These are phyloP conservation scores for Melanaphis sacchari DNA, from an alignment of 1,140 invertebrate species.

Conservation along the genomic window DNA sequence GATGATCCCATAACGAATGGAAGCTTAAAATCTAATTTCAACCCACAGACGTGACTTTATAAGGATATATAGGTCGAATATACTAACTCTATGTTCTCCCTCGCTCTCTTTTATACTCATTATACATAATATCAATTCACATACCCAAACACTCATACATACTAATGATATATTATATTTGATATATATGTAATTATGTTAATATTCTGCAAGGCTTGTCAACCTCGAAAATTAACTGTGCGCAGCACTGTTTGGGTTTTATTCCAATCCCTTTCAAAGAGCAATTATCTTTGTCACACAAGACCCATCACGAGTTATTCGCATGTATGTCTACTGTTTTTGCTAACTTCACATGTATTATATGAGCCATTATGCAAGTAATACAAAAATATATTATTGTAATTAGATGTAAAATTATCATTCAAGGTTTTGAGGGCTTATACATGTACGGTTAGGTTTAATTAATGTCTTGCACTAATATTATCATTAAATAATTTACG, in stretches of 20 bases:
- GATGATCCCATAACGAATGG: slow-evolving; percentile 40
- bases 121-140: not conserved
- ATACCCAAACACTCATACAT: not conserved
- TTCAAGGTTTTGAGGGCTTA: not conserved
- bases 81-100: not conserved
- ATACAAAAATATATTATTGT: slow-evolving; percentile 4
- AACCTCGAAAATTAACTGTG: not conserved
- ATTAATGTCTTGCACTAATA: not conserved
- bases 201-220: not conserved
- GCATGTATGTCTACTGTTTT: not conserved
- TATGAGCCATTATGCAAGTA: not conserved
- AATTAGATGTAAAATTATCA: not conserved
- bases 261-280: slow-evolving; percentile 13
- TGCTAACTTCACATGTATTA: not conserved
- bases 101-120: not conserved
- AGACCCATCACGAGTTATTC: not conserved
- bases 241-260: not conserved
- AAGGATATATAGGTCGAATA: slow-evolving; percentile 11
- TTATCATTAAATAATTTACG: not conserved
- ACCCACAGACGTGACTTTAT: not conserved
- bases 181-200: slow-evolving; percentile 1
- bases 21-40: slow-evolving; percentile 52
- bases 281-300: slow-evolving; percentile 7
- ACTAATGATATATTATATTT: slow-evolving; percentile 13
- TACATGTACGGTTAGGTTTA: not conserved